Base-by-base conservation (phyloP, 2,888 invertebrate species). In the Slavum lentiscoides region DNA sequence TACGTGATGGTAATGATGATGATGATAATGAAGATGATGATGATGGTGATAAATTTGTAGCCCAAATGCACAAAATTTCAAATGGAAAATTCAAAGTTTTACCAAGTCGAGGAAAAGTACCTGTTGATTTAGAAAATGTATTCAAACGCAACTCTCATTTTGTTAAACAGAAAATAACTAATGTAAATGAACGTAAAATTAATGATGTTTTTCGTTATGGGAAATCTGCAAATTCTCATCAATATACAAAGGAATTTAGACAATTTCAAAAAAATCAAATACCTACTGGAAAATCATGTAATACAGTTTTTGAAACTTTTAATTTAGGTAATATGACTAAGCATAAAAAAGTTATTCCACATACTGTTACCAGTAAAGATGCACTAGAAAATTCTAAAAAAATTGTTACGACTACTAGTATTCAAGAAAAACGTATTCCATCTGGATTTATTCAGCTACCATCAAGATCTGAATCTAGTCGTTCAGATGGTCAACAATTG, bases 351-450 rank as follows among this genome's bases (percentile, higher is more conserved):
- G 11, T 3, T 43, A 49, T 59, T 76, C 59, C 75, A 49, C 67
- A 76, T 68, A 76, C 75, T 30, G 9, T 39, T 76, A 76, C 75
- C 2, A 68, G 68, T 68, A 68, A 59, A 59, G 67, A 75, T 59
- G 0, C n/a, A n/a, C 30, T 49, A 43, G 67, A 68, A 59, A 59
- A 68, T 15, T 19, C 30, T 59, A 9, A 19, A 6, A 67, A 19
- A 1, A 17, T 39, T 55, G 9, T n/a, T 58, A 49, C 13, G 3
- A 49, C 7, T 49, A 13, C 11, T 49, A 13, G 49, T 49, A 49
- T 49, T 49, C 49, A 49, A 49, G 19, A 67, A 58, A 67, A 75
- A 7, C 3, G 30, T n/a, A 59, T 30, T 11, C 1, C 23, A 1
- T 43, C 66, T 15, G 23, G 19, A 23, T 43, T 67, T 43, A 67